Conservation (phyloP, 2,888 invertebrate species). For the Biston stratarius region DNA sequence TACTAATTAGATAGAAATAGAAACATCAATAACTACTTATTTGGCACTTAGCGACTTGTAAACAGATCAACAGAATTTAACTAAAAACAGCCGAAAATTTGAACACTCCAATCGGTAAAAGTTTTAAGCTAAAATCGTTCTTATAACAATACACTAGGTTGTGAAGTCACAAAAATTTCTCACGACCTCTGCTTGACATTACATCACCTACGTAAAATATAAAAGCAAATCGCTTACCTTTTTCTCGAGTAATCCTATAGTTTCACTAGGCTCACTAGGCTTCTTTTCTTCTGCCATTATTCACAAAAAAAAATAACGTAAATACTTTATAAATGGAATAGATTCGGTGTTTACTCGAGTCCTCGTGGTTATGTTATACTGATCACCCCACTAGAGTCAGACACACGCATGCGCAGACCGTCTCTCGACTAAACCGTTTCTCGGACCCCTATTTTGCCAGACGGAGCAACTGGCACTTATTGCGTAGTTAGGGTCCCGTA, state of each 20-base stretch:
- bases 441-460: slow-evolving; percentile 42
- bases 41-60: slow-evolving; percentile 20
- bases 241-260: slow-evolving; percentile 72
- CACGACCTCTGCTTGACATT: slow-evolving; percentile 76
- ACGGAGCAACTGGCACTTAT: slow-evolving; percentile 18
- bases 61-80: slow-evolving; percentile 2
- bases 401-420: slow-evolving; percentile 43
- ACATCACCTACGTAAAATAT: slow-evolving; percentile 50
- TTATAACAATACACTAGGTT: slow-evolving; percentile 17
- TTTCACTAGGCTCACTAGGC: slow-evolving; percentile 64
- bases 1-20: slow-evolving; percentile 19
- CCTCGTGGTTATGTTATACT: slow-evolving; percentile 39
- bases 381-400: slow-evolving; percentile 28
- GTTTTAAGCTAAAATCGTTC: slow-evolving; percentile 29
- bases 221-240: slow-evolving; percentile 67
- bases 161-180: slow-evolving; percentile 45
- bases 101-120: background rate
- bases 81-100: slow-evolving; percentile 11
- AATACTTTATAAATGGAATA: slow-evolving; percentile 35
- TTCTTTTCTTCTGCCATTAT: slow-evolving; percentile 66
- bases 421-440: slow-evolving; percentile 31
- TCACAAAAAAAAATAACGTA: slow-evolving; percentile 39
- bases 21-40: slow-evolving; percentile 24
- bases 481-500: slow-evolving; percentile 38
- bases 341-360: slow-evolving; percentile 36